phyloP scores from a whole-genome alignment of 2,888 invertebrate genomes.

The Oxyteleia sp. region DNA sequence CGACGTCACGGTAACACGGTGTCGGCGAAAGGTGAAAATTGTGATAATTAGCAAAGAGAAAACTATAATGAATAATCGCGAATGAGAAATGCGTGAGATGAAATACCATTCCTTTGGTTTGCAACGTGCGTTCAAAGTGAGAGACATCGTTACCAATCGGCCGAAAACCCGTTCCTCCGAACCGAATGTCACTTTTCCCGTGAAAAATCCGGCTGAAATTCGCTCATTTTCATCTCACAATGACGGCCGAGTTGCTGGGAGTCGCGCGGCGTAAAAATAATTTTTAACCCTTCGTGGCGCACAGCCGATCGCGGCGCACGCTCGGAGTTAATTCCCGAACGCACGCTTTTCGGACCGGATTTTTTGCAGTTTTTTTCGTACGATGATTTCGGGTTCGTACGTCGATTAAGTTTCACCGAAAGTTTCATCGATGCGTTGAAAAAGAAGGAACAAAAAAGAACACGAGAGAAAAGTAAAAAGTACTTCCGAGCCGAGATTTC shows the following conservation, averaged over 20 bases:
- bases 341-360: background rate
- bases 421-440: no score
- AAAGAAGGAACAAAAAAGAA: no score
- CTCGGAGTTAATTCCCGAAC: background rate
- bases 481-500: no score
- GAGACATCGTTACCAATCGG: constrained; percentile 23
- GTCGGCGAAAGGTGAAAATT: constrained; percentile 80
- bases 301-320: background rate
- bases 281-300: background rate
- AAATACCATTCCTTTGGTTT: constrained; percentile 36
- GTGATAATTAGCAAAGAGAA: constrained; percentile 84
- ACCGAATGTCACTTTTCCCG: background rate
- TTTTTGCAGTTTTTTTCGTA: background rate
- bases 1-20: constrained; percentile 60
- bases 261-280: constrained; percentile 1
- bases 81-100: constrained; percentile 48
- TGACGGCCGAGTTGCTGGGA: background rate
- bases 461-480: no score
- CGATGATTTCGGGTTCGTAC: background rate
- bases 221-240: background rate
- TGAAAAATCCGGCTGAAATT: background rate
- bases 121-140: constrained; percentile 21
- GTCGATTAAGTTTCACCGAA: constrained; percentile 3
- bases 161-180: background rate
- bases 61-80: constrained; percentile 75